Conservation (phyloP, 2,888 invertebrate genomes). For the Neuroscelio doddi region DNA sequence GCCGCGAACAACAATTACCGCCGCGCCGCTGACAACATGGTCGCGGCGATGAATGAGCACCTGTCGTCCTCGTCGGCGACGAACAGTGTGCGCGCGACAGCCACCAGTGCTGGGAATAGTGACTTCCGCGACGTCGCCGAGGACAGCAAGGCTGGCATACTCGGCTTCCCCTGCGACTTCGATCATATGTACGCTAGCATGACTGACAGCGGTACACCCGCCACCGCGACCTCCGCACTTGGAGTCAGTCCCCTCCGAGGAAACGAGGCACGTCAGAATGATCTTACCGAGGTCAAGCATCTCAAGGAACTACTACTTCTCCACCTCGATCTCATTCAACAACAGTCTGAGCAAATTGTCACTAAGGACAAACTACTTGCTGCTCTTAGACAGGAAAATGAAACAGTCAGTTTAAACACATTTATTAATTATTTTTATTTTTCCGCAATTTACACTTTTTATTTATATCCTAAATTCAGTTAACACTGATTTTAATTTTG, state of each 20-base stretch:
- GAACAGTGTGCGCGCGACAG: slow-evolving; percentile 55
- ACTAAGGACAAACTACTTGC: slow-evolving; percentile 86
- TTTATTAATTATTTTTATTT: not conserved
- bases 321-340: slow-evolving; percentile 91
- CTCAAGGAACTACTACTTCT: slow-evolving; percentile 85
- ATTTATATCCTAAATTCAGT: not conserved
- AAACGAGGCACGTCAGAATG: slow-evolving; percentile 66
- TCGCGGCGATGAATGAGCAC: slow-evolving; percentile 72
- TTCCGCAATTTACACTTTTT: not conserved
- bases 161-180: slow-evolving; percentile 77
- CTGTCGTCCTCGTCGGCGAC: slow-evolving; percentile 63
- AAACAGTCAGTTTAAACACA: slow-evolving; percentile 75
- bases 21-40: slow-evolving; percentile 66
- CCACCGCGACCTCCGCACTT: slow-evolving; percentile 63
- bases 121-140: slow-evolving; percentile 42
- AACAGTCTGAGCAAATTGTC: slow-evolving; percentile 88
- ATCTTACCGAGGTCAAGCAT: slow-evolving; percentile 77
- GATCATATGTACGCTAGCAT: slow-evolving; percentile 84
- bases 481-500: not conserved
- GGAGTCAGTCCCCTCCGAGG: slow-evolving; percentile 67
- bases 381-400: slow-evolving; percentile 83
- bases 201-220: slow-evolving; percentile 66
- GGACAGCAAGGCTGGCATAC: slow-evolving; percentile 68
- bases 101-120: slow-evolving; percentile 44
- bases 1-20: slow-evolving; percentile 2